Percentiles rank a stretch among this genome's conserved stretches.
Conservation (phyloP, 1,140 invertebrate species). For the Micrasema longulum region DNA sequence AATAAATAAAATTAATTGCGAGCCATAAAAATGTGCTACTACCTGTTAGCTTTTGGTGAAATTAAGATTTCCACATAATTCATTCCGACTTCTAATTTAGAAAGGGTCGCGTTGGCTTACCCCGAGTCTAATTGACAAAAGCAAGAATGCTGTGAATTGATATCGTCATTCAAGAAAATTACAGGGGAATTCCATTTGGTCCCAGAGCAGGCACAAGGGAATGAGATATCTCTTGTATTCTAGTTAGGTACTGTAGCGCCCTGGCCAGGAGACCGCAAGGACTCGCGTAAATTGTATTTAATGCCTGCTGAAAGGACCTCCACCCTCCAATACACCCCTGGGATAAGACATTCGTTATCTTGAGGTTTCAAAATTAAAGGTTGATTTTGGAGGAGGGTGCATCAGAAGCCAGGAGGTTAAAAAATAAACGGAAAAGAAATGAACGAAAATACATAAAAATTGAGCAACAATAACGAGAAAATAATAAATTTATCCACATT, state of each 20-base stretch:
- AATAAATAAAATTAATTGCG: no score
- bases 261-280: constrained; percentile 46
- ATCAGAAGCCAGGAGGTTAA: no score
- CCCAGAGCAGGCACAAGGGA: background rate
- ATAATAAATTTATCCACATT: no score
- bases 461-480: no score
- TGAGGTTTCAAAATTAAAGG: constrained; percentile 2
- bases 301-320: constrained; percentile 24
- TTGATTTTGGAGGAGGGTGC: background rate
- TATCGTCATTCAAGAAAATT: constrained; percentile 47
- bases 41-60: no score
- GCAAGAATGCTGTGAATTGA: constrained; percentile 44
- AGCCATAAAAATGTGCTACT: no score
- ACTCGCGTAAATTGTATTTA: constrained; percentile 50
- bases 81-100: background rate
- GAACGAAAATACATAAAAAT: no score
- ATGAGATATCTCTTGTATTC: constrained; percentile 25
- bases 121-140: constrained; percentile 29
- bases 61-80: no score
- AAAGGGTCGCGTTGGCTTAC: constrained; percentile 13
- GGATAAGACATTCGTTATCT: constrained; percentile 15
- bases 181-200: constrained; percentile 50
- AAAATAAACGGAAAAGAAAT: no score
- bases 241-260: constrained; percentile 6
- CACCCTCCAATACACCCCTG: constrained; percentile 11